Evolutionary conservation across 2,113 vertebrate genomes (phyloP).

Genomic region (Ophthalmolycus amberensis): DNA sequence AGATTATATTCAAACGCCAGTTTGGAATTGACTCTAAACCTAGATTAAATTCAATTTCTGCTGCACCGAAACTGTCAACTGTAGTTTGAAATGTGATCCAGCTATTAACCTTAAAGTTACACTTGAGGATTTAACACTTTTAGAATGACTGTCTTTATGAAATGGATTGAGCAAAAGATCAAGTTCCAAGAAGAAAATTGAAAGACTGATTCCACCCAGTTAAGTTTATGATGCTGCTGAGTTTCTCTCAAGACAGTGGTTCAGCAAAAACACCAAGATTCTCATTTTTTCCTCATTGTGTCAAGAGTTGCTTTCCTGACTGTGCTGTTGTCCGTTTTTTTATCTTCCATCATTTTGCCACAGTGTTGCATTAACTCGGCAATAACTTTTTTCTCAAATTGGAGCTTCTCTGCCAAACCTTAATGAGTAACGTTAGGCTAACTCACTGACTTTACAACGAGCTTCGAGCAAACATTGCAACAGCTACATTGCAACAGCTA

Average conservation of each 20-base stretch:
- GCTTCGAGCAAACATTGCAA: too few species aligned
- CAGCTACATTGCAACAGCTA: too few species aligned
- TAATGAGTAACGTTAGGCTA: neutral
- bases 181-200: neutral
- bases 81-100: neutral
- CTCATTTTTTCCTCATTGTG: too few species aligned
- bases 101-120: neutral
- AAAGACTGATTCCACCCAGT: neutral
- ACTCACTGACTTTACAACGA: neutral
- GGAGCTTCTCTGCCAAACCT: neutral
- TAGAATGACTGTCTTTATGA: neutral
- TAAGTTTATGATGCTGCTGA: neutral
- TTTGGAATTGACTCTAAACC: neutral
- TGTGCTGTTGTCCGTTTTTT: too few species aligned
- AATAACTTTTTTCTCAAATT: too few species aligned
- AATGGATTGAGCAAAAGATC: neutral
- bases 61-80: neutral
- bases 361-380: too few species aligned
- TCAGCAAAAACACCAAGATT: too few species aligned
- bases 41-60: neutral
- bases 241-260: neutral
- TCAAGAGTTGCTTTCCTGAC: too few species aligned
- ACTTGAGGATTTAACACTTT: neutral
- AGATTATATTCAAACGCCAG: neutral
- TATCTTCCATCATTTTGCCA: too few species aligned